A percentile compares a stretch with the other conserved stretches of the same genome.
Evolutionary conservation across 2,888 invertebrate species (phyloP).

Genomic region (Drosophila leonis): DNA sequence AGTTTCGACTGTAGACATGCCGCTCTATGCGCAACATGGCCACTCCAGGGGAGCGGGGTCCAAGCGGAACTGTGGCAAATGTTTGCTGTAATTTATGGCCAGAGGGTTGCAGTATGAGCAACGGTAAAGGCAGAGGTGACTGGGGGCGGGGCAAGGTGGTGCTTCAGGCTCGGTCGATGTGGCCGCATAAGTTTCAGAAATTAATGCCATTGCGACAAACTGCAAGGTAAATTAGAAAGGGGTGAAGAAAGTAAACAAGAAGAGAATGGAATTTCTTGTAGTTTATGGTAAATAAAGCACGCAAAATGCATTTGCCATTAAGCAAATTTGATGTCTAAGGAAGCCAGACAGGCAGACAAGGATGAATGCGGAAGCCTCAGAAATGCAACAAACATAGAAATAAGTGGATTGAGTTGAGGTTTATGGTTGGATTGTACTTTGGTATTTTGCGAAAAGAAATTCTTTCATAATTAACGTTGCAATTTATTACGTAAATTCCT

Average conservation of each 20-base stretch:
- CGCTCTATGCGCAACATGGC: slow-evolving; percentile 43
- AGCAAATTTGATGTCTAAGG: slow-evolving; percentile 34
- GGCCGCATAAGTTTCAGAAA: slow-evolving; percentile 74
- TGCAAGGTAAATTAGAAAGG: slow-evolving; percentile 43
- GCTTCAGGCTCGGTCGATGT: slow-evolving; percentile 46
- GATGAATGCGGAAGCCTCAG: slow-evolving; percentile 23
- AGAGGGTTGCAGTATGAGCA: slow-evolving; percentile 11
- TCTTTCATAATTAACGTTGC: slow-evolving; percentile 2
- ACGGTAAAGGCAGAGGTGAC: background rate
- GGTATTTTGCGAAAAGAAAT: background rate
- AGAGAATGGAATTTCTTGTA: slow-evolving; percentile 43
- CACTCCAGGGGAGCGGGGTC: slow-evolving; percentile 15
- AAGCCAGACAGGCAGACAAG: slow-evolving; percentile 22
- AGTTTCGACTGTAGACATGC: slow-evolving; percentile 64
- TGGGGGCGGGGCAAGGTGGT: background rate
- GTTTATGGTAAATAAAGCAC: slow-evolving; percentile 61
- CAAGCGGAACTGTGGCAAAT: slow-evolving; percentile 77
- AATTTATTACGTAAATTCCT: background rate
- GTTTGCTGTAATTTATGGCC: slow-evolving; percentile 75
- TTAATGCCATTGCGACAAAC: slow-evolving; percentile 75
- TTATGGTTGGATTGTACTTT: background rate
- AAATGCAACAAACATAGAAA: slow-evolving; percentile 18
- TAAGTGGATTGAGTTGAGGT: slow-evolving; percentile 2
- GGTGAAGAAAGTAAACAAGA: slow-evolving; percentile 13
- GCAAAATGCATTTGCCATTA: slow-evolving; percentile 45